phyloP scores from a whole-genome alignment of 2,888 invertebrate genomes.

The Beris morrisii region DNA sequence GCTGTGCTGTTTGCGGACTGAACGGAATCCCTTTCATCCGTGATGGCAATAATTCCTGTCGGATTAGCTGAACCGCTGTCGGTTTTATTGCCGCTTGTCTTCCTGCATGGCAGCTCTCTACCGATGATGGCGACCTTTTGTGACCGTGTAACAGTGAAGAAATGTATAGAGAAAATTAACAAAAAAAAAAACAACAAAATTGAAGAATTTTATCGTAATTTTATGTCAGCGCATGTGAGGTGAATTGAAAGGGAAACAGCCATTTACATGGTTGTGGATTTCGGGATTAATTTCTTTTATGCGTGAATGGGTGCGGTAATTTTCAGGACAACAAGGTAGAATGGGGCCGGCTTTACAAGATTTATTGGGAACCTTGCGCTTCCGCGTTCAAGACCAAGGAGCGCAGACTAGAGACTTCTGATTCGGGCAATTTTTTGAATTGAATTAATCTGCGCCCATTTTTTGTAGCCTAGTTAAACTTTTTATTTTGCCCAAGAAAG shows the following conservation, averaged over 20 bases:
- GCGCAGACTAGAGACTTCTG: no score
- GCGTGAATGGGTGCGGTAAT: no score
- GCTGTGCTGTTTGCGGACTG: constrained; percentile 11
- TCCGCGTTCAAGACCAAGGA: no score
- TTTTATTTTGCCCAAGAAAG: no score
- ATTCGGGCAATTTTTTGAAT: no score
- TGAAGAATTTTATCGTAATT: constrained; percentile 27
- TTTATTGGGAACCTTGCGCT: no score
- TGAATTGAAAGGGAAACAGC: constrained; percentile 22
- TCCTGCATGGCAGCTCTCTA: neutral
- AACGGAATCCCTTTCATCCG: constrained; percentile 23
- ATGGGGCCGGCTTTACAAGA: no score
- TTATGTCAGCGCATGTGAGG: constrained; percentile 26
- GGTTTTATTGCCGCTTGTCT: constrained; percentile 4
- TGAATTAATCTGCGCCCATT: no score
- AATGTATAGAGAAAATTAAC: neutral
- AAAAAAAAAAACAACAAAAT: constrained; percentile 12
- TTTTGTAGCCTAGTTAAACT: no score
- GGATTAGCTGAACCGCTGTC: constrained; percentile 28
- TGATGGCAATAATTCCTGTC: constrained; percentile 30
- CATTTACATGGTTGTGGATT: constrained; percentile 29
- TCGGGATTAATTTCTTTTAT: constrained; percentile 12
- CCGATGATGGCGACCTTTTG: neutral
- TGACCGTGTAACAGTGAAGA: neutral
- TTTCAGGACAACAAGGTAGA: no score